Base-by-base conservation (phyloP, 2,888 invertebrate species). In the Nomada fabriciana region DNA sequence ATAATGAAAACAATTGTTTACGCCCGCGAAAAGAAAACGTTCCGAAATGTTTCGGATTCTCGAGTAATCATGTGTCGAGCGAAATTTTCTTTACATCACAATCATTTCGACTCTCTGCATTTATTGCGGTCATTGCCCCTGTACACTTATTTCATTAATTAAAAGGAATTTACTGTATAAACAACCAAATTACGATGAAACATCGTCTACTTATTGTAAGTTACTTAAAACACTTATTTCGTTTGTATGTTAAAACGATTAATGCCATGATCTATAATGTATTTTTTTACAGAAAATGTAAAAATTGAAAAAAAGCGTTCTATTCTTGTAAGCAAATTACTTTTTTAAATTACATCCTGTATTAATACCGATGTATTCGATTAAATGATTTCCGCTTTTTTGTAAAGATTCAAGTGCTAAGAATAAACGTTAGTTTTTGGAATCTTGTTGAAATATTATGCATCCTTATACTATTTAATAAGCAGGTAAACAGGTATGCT, bases 221-320 rank as follows among this genome's bases (percentile, higher is more conserved):
- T 82, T 83, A 74, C 72, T 85, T 72, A 77, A 52, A 50, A 59
- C 25, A 74, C 60, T 67, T 80, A 79, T 82, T 73, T 74, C 69
- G 36, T 68, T 76, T 76, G n/a, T 75, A 70, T 59, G 43, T 71
- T 61, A 57, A 36, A 79, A 65, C 67, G 43, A 84, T 82, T 82
- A 84, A 82, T 79, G 67, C 50, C 70, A 57, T 55, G 69, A 67
- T 57, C 43, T 72, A 82, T 76, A 43, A 81, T 75, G 78, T 80
- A 64, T 83, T 84, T 86, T 84, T 86, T 83, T 83, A 83, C 71
- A 81, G 71, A 75, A 86, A 80, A 77, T 86, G 76, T 78, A 81
- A 83, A 83, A 69, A 77, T 72, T 74, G 57, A 75, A 85, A 85
- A 84, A 80, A 82, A 80, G 53, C 53, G 63, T 86, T 77, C 61